Base-by-base conservation (phyloP, 1,140 invertebrate species). In the Adelges cooleyi region DNA sequence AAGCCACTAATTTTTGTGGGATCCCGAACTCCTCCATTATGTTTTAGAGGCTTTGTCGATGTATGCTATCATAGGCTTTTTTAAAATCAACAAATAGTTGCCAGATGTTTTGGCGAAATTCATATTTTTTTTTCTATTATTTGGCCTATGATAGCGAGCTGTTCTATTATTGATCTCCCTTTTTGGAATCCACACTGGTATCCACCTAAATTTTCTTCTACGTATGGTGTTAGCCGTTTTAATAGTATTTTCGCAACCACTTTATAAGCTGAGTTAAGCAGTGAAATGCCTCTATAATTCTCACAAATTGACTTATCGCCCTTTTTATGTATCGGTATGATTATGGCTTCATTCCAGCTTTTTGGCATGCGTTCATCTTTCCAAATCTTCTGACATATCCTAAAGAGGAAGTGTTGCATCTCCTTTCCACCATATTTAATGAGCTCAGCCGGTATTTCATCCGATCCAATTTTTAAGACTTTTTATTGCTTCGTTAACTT, bases 401-500 rank as follows among this genome's bases (percentile, higher is more conserved):
- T 5, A 9, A 29, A n/a, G 27, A 25, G 18, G 46, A 6, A n/a
- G n/a, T n/a, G n/a, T n/a, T n/a, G n/a, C n/a, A n/a, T n/a, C n/a
- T n/a, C 15, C 15, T 9, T 52, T 51, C 36, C 6, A 46, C 53
- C 42, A 65, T 53, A 29, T 66, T 71, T 71, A 56, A 68, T 67
- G 11, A 70, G 20, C 59, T 72, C 70, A 46, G 65, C 66, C 11
- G 65, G 51, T 33, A 72, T 71, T 22, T 67, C 68, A 66, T 71
- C 70, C 27, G 36, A 70, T 70, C n/a, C 67, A 56, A 10, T 70
- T 66, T 66, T 69, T 70, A 23, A 70, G 68, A 46, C 68, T 69
- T 49, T 67, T 46, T 44, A 71, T 25, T 67, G 49, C 22, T 53
- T 25, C n/a, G 8, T 10, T 36, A 68, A 29, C 46, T 69, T 66